These are phyloP conservation scores for Drosophila limbata DNA, from an alignment of 2,888 invertebrate species.

Conservation along the genomic window DNA sequence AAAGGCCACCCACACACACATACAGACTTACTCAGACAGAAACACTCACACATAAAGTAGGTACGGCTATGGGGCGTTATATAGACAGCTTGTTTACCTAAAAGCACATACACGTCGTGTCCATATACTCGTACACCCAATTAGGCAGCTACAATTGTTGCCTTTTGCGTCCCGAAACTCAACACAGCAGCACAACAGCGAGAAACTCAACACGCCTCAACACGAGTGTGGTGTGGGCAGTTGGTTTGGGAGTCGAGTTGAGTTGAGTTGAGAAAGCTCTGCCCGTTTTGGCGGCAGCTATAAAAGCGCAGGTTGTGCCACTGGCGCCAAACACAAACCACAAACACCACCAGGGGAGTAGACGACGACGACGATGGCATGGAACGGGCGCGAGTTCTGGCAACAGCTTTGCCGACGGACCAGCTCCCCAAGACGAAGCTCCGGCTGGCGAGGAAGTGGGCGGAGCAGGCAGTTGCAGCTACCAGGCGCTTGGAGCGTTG, in stretches of 20 bases:
- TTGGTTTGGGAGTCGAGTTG: conserved; percentile 29
- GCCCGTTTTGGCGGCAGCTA: conserved; percentile 62
- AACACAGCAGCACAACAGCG: conserved; percentile 34
- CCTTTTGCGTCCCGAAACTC: conserved; percentile 51
- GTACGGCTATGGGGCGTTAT: conserved; percentile 2
- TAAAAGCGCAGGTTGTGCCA: conserved; percentile 59
- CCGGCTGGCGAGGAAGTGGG: neutral
- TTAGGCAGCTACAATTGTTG: conserved; percentile 79
- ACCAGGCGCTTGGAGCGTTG: conserved; percentile 62
- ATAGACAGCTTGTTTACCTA: conserved; percentile 66
- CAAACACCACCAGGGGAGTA: conserved; percentile 52
- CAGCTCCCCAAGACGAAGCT: conserved; percentile 17
- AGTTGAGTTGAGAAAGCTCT: conserved; percentile 50
- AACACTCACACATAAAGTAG: neutral
- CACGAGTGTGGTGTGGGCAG: conserved; percentile 36
- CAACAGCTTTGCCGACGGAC: conserved; percentile 70
- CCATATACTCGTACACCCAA: conserved; percentile 69
- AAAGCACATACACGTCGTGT: conserved; percentile 24
- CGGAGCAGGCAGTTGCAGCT: conserved; percentile 40
- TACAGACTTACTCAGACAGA: neutral
- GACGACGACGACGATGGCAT: conserved; percentile 51
- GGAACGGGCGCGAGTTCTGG: conserved; percentile 67
- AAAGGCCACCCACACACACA: conserved; percentile 51
- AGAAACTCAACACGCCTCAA: conserved; percentile 65
- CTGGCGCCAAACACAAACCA: conserved; percentile 78